phyloP scores from a whole-genome alignment of 2,113 vertebrate species.

The Oncorhynchus keta region DNA sequence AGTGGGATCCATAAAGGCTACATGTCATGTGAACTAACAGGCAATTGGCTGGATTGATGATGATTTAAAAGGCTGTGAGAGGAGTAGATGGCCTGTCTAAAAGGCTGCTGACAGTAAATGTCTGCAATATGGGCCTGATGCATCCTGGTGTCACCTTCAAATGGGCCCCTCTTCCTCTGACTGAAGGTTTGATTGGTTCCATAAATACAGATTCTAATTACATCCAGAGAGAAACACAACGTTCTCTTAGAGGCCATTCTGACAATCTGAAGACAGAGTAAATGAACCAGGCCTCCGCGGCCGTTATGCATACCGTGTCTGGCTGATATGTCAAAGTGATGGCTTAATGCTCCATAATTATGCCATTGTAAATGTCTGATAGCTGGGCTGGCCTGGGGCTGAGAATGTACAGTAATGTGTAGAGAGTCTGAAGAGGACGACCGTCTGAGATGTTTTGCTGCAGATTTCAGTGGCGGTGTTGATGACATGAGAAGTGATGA shows the following conservation, averaged over 20 bases:
- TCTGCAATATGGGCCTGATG: conserved; percentile 52
- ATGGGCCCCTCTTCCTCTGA: conserved; percentile 48
- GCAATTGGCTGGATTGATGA: conserved; percentile 64
- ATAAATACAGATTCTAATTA: conserved; percentile 73
- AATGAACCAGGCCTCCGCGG: conserved; percentile 43
- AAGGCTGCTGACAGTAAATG: conserved; percentile 62
- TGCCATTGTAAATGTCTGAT: conserved; percentile 56
- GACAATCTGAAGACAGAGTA: conserved; percentile 54
- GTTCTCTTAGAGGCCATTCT: conserved; percentile 55
- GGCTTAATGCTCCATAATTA: conserved; percentile 73
- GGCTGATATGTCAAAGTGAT: conserved; percentile 66
- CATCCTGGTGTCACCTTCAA: conserved; percentile 75
- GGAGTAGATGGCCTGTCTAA: conserved; percentile 66
- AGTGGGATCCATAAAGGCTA: conserved; percentile 54
- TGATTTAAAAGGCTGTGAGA: conserved; percentile 71
- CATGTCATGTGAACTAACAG: conserved; percentile 61
- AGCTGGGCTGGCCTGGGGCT: conserved; percentile 29
- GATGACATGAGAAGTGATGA: conserved; percentile 62
- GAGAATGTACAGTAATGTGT: conserved; percentile 10
- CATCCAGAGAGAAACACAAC: conserved; percentile 60
- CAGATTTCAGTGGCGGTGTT: conserved; percentile 44
- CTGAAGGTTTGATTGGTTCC: conserved; percentile 69
- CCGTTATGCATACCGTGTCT: conserved; percentile 65
- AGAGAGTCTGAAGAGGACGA: conserved; percentile 29
- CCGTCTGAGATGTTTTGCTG: conserved; percentile 35